phyloP scores from a whole-genome alignment of 2,888 invertebrate genomes.

The Seira sanloemensis region DNA sequence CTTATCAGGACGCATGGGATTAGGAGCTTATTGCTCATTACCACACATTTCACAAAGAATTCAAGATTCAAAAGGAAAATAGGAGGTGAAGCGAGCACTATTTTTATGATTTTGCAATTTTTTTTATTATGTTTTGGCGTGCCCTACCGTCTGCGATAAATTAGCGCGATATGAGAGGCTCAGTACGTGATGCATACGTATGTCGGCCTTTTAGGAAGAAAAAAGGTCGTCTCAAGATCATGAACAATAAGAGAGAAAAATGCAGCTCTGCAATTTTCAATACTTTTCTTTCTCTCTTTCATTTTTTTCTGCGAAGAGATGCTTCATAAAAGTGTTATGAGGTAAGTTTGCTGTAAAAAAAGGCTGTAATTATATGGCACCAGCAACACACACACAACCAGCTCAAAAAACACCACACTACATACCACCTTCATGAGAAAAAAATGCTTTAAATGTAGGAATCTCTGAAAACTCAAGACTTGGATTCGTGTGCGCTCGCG shows the following conservation, averaged over 20 bases:
- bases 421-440: no score
- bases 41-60: no score
- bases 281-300: background rate
- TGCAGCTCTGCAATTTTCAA: background rate
- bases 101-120: slow-evolving; percentile 1
- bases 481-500: background rate
- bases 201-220: background rate
- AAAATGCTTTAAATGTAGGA: no score
- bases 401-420: background rate
- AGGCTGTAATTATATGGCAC: background rate
- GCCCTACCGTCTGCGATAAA: background rate
- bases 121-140: slow-evolving; percentile 10
- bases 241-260: background rate
- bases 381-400: background rate
- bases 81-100: background rate
- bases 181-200: background rate
- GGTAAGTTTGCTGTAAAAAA: no score
- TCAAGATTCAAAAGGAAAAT: background rate
- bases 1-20: background rate
- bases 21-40: no score
- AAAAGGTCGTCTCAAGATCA: background rate
- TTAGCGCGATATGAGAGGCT: background rate
- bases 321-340: background rate
- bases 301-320: no score
- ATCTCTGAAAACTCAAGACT: no score